A percentile compares a stretch with the other conserved stretches of the same genome.
phyloP scores from a whole-genome alignment of 2,797 vertebrate genomes.

The Enteromius mattozi region DNA sequence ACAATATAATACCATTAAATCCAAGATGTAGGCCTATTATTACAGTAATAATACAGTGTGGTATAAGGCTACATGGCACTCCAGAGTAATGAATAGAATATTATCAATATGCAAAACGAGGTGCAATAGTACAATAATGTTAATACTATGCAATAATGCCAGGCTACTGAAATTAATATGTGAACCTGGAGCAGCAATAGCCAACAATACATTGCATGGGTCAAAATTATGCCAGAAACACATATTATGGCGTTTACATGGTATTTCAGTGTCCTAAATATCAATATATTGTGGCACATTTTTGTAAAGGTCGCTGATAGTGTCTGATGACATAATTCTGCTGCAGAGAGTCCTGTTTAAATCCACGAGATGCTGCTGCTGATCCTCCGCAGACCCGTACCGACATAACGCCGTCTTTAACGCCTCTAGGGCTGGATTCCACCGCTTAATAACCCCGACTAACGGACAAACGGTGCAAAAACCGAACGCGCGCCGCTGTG shows the following conservation, averaged over 20 bases:
- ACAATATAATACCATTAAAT: not conserved
- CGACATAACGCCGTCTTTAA: slow-evolving; percentile 1
- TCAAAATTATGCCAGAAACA: not conserved
- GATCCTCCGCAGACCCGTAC: not conserved
- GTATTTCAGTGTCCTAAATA: not conserved
- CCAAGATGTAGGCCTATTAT: too few species aligned
- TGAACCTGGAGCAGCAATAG: not conserved
- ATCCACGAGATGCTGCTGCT: not conserved
- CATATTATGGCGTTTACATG: not conserved
- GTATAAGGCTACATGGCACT: not conserved
- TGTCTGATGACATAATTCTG: slow-evolving; percentile 6
- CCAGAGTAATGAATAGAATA: not conserved
- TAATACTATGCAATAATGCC: not conserved
- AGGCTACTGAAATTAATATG: not conserved
- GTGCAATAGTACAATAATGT: not conserved
- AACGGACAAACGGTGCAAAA: not conserved
- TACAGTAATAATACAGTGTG: not conserved
- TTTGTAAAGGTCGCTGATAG: not conserved
- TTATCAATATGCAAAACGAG: not conserved
- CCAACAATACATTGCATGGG: not conserved
- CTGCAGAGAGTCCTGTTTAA: not conserved
- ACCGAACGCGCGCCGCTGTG: not conserved
- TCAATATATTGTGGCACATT: not conserved
- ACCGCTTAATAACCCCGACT: not conserved
- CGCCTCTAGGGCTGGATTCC: not conserved